A percentile compares a stretch with the other conserved stretches of the same genome.
These are phyloP conservation scores for Allolobophora icterica DNA, from an alignment of 2,888 invertebrate species.

Conservation along the genomic window DNA sequence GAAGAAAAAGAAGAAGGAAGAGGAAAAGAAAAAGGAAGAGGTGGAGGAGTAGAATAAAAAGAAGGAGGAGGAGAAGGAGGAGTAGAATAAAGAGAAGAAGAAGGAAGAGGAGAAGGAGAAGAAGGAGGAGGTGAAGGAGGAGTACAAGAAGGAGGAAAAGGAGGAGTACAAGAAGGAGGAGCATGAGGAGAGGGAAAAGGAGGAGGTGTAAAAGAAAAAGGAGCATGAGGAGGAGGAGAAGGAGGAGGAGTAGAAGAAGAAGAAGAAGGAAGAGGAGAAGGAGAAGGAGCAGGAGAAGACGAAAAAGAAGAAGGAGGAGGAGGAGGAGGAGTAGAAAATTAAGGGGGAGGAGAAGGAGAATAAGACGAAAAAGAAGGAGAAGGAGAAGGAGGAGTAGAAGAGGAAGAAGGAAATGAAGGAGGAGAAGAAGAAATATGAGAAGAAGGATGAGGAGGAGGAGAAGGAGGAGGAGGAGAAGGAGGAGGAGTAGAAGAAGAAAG, in stretches of 20 bases:
- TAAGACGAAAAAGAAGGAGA: background rate
- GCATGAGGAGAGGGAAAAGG: slow-evolving; percentile 18
- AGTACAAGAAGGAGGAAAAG: background rate
- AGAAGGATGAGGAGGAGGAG: slow-evolving; percentile 26
- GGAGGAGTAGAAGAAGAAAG: background rate
- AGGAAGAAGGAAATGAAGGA: too few species aligned
- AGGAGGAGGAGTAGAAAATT: too few species aligned
- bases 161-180: background rate
- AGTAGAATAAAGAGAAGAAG: background rate
- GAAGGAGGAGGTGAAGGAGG: background rate
- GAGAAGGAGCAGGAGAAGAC: background rate
- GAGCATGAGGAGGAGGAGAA: slow-evolving; percentile 20
- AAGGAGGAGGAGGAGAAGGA: slow-evolving; percentile 26
- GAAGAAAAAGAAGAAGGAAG: background rate
- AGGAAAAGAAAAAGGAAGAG: background rate
- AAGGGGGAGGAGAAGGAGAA: background rate
- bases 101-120: background rate
- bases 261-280: background rate
- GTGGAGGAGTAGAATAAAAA: background rate
- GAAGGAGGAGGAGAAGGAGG: background rate
- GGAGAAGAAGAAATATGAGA: background rate
- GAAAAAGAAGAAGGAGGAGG: background rate
- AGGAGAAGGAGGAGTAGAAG: background rate
- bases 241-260: background rate
- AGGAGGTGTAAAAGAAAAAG: slow-evolving; percentile 24